Base-by-base conservation (phyloP, 2,113 vertebrate genomes). In the Equus quagga region DNA sequence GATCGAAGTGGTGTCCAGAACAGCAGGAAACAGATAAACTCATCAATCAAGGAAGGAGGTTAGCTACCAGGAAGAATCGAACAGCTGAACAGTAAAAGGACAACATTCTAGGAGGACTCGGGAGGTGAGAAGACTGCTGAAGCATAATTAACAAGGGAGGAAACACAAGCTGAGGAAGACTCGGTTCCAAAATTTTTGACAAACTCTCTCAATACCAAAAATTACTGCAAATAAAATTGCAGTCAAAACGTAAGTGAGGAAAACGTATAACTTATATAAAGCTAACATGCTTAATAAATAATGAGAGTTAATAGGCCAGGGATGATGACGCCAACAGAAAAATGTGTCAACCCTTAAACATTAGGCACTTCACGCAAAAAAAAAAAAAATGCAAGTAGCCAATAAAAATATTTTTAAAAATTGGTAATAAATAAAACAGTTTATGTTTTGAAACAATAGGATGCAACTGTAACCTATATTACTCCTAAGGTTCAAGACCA, bases 251-350 rank as follows among this genome's bases (percentile, higher is more conserved):
- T 31, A 54, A 44, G 31, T 5, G 26, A 6, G 8, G 26, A 54
- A 93, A 0, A 0, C 44, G 60, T 12, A 7, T 18, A 33, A 54
- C 1, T 2, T 54, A 18, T 17, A 17, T 5, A 33, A 75, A 18
- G 36, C 12, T 5, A 14, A 36, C 0, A 28, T 1, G 18, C 21
- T 67, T 46, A 15, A 14, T 31, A 28, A 31, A 54, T 26, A 19
- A 36, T 56, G 81, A 85, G 72, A 54, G 15, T 44, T n/a, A 65
- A 44, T 14, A 46, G 60, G 49, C 31, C 60, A 58, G 4, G 0
- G 36, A n/a, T 0, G 15, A 56, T 13, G 49, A 28, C 3, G 4
- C n/a, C 46, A 19, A 11, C 0, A 75, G 58, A 13, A 67, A 67
- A 56, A 19, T 2, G 6, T 44, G 64, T 64, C 31, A 36, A 26